Base-by-base conservation (phyloP, 2,888 invertebrate species). In the Rhamnusium bicolor region DNA sequence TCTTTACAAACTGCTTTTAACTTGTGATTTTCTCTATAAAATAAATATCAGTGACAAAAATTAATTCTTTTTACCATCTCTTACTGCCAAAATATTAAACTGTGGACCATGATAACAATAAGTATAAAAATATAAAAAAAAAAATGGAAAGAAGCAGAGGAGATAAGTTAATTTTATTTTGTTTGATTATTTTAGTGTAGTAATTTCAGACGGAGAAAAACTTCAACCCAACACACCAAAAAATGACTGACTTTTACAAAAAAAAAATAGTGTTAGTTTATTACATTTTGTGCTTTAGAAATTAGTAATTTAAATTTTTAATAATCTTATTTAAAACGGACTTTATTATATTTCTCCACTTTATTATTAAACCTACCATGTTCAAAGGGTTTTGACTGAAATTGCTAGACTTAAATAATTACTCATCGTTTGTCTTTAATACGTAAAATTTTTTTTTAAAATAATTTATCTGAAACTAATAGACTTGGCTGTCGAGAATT, bases 401-500 rank as follows among this genome's bases (percentile, higher is more conserved):
- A 32, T 65, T 65, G 53, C 65, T 65, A 49, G 53, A 65, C 53
- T 29, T 24, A 19, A 49, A 63, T 51, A 51, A 14, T 29, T 65
- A 19, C n/a, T 32, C 53, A 32, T 29, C 7, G 32, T 58, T 32
- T 29, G 21, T 12, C 21, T 65, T 65, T 16, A 21, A 51, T 18
- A 69, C 2, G 24, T 24, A 24, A 4, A 4, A 29, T 27, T n/a
- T 19, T 62, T 72, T 66, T 61, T 71, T 19, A 19, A 53, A 69
- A 69, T 70, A 66, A 63, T 69, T 61, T 53, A 24, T 71, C 53
- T 54, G 54, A 19, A 40, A 69, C 21, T 66, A 65, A 72, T 69
- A 72, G 78, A 81, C 76, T 81, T 84, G 86, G 86, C 86, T 87
- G 86, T 87, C 84, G 81, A 84, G 83, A 85, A 85, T 85, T 87